A percentile compares a stretch with the other conserved stretches of the same genome.
Evolutionary conservation across 2,888 invertebrate species (phyloP).

Genomic region (Arenicola marina): DNA sequence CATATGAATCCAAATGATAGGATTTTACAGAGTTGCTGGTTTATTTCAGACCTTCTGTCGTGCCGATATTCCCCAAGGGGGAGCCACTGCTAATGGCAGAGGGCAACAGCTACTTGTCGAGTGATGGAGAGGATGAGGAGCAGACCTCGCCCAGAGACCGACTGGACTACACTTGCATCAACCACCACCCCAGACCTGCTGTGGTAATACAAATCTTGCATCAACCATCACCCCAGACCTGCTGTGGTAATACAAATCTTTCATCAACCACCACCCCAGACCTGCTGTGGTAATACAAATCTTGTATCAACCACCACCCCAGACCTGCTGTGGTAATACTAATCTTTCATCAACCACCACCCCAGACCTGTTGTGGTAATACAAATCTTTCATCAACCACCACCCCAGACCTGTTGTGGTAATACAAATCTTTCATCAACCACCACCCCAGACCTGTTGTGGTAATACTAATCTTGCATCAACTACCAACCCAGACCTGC

Average conservation of each 20-base stretch:
- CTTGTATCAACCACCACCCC: constrained; percentile 49
- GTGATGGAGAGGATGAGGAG: constrained; percentile 29
- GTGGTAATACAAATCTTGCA: constrained; percentile 48
- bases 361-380: no score
- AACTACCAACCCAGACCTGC: no score
- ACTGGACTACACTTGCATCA: constrained; percentile 40
- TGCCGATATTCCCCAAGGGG: constrained; percentile 14
- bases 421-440: no score
- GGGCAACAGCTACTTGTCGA: constrained; percentile 15
- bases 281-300: constrained; percentile 52
- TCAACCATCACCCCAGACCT: constrained; percentile 52
- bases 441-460: no score
- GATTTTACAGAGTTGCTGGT: not conserved
- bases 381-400: no score
- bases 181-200: constrained; percentile 53
- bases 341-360: no score
- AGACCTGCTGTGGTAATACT: constrained; percentile 54
- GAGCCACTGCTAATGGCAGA: constrained; percentile 30
- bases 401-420: no score
- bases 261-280: constrained; percentile 48
- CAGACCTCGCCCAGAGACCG: constrained; percentile 35
- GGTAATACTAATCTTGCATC: no score
- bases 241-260: constrained; percentile 49
- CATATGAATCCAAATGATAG: no score
- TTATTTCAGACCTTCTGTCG: constrained; percentile 10